These are phyloP conservation scores for Mylabris phalerata DNA, from an alignment of 1,140 invertebrate species.

Conservation along the genomic window DNA sequence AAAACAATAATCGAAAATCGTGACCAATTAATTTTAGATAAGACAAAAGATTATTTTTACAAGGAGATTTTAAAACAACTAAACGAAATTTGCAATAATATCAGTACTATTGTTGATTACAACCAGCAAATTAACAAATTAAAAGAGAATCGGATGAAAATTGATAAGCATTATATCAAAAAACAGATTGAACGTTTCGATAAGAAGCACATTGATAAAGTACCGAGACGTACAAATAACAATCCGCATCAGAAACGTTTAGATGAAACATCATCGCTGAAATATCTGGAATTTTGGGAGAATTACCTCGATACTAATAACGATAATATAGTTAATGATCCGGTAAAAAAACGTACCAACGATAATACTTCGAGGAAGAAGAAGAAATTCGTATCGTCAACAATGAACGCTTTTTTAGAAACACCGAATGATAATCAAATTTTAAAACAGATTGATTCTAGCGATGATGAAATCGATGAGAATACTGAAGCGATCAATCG, in stretches of 20 bases:
- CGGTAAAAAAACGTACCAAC: slow-evolving; percentile 7
- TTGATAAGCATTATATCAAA: slow-evolving; percentile 20
- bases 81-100: slow-evolving; percentile 14
- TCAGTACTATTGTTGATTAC: slow-evolving; percentile 21
- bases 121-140: slow-evolving; percentile 15
- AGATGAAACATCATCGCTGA: slow-evolving; percentile 15
- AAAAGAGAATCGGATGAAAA: slow-evolving; percentile 6
- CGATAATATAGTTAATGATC: slow-evolving; percentile 1
- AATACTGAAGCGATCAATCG: not conserved
- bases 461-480: not conserved
- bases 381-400: slow-evolving; percentile 29
- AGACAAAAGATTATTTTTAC: slow-evolving; percentile 27
- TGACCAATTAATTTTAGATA: slow-evolving; percentile 15
- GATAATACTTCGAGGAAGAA: slow-evolving; percentile 7
- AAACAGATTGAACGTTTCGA: slow-evolving; percentile 19
- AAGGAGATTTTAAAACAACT: slow-evolving; percentile 20
- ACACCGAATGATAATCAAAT: not conserved
- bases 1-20: no score
- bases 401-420: slow-evolving; percentile 25
- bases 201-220: not conserved
- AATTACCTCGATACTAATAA: not conserved
- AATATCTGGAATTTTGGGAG: slow-evolving; percentile 26
- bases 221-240: not conserved
- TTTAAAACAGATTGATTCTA: not conserved
- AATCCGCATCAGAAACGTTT: slow-evolving; percentile 1